Conservation (phyloP, 2,113 vertebrate genomes). For the Grantiella picta region DNA sequence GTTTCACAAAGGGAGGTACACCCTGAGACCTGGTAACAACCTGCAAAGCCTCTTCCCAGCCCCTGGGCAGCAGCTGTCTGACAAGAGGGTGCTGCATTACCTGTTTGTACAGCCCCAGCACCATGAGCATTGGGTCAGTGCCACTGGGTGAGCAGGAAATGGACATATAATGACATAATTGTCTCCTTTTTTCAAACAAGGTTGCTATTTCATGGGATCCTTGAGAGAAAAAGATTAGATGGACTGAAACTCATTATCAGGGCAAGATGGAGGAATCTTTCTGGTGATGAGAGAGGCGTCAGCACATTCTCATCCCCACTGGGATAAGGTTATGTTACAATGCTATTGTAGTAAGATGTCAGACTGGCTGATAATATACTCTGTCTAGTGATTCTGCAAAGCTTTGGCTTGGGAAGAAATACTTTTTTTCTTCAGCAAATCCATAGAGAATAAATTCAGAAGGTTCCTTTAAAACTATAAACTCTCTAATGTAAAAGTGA, state of each 20-base stretch:
- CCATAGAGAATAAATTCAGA: neutral
- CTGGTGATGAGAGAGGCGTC: neutral
- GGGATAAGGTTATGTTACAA: neutral
- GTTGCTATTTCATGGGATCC: neutral
- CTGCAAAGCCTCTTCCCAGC: neutral
- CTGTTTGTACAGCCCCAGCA: neutral
- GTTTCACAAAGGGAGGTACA: fast-evolving
- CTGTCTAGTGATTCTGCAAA: neutral
- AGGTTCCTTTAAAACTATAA: neutral
- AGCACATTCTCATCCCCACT: neutral
- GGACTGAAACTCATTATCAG: neutral
- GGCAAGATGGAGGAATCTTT: neutral
- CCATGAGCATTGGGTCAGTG: fast-evolving
- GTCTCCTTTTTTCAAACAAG: neutral
- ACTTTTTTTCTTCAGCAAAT: neutral
- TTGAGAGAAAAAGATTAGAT: neutral
- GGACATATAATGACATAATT: neutral
- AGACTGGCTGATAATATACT: neutral
- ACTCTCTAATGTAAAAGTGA: neutral
- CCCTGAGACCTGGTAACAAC: neutral
- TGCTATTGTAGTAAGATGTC: neutral
- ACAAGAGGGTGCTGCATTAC: neutral
- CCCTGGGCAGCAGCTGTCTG: neutral
- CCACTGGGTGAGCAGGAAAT: neutral
- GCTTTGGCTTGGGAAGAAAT: neutral